Evolutionary conservation across 2,797 vertebrate species (phyloP), one percentile per base, ranked within the genome.

Genomic region (Dipus sagitta): DNA sequence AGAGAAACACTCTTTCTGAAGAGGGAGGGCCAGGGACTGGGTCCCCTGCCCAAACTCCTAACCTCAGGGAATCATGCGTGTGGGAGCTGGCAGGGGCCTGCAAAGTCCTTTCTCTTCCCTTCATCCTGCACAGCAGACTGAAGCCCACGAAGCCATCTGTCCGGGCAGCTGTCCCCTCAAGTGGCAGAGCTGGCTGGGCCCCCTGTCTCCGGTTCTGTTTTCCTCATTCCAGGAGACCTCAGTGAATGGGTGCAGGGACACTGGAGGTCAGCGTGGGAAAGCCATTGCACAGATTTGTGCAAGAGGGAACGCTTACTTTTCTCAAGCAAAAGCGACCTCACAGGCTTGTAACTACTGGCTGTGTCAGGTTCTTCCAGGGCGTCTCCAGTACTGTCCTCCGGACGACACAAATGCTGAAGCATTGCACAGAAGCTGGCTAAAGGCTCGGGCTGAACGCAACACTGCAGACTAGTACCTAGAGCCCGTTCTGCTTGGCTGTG

Each of bases 1-100:
- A 79, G 74, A 24, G 71, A 86, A 96, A 74, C 75, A 60, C 62
- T 92, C 26, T 42, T 71, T 77, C 81, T 47, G 42, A 88, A 68
- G 34, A 20, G 24, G 30, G 12, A 83, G 42, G 90, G 82, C 81
- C 60, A 34, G 72, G 90, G 72, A 75, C 70, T 64, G 82, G 80
- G 1, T 2, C 2, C 13, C 13, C 72, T 75, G n/a, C 52, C 23
- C 28, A 65, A 26, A 23, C 42, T 79, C 28, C 89, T 10, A 14
- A 76, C 78, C n/a, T 58, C 75, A 72, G 1, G 2, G 80, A 84
- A 71, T 62, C 47, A 30, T 32, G 17, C 0, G 0, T 17, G 30
- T 52, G 10, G 24, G 34, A 70, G 14, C 23, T 4, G 14, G 9
- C 20, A 15, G 82, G 47, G 38, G 64, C 28, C 34, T 34, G 8